phyloP scores from a whole-genome alignment of 2,888 invertebrate species.

The Phortica okadai region DNA sequence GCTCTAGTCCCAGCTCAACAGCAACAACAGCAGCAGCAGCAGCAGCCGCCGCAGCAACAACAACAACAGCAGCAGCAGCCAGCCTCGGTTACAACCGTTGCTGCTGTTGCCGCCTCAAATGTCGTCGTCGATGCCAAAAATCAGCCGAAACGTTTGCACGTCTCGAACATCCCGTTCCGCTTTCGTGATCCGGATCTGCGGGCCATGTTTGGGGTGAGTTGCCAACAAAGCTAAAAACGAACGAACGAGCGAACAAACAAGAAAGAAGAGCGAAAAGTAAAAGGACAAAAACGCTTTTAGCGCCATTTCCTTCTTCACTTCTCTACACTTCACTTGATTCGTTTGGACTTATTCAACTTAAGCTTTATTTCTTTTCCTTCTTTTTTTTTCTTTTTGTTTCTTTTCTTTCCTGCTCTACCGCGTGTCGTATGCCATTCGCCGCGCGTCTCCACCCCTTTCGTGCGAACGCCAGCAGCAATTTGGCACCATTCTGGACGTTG shows the following conservation, averaged over 20 bases:
- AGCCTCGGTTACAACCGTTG: slow-evolving; percentile 23
- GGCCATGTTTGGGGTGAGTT: slow-evolving; percentile 98
- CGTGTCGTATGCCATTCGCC: neutral
- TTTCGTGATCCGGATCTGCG: slow-evolving; percentile 99
- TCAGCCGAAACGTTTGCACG: slow-evolving; percentile 97
- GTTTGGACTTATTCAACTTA: neutral
- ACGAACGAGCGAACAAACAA: neutral
- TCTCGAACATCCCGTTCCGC: slow-evolving; percentile 99
- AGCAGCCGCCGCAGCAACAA: slow-evolving; percentile 54
- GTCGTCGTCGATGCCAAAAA: slow-evolving; percentile 78
- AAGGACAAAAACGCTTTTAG: neutral
- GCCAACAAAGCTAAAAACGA: neutral
- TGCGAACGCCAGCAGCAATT: slow-evolving; percentile 85
- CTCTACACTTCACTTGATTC: neutral
- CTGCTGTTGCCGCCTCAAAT: slow-evolving; percentile 69
- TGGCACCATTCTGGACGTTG: slow-evolving; percentile 98
- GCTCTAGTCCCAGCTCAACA: slow-evolving; percentile 77
- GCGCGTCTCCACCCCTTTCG: neutral
- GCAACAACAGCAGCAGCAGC: slow-evolving; percentile 56
- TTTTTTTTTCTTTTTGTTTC: slow-evolving; percentile 28
- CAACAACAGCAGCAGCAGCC: slow-evolving; percentile 57
- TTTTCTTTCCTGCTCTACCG: neutral
- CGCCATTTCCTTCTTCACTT: neutral
- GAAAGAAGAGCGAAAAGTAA: too few species aligned
- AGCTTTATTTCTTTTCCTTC: slow-evolving; percentile 15